Evolutionary conservation across 2,888 invertebrate genomes (phyloP), one percentile per base, ranked within the genome.

Genomic region (Clostera curtula): DNA sequence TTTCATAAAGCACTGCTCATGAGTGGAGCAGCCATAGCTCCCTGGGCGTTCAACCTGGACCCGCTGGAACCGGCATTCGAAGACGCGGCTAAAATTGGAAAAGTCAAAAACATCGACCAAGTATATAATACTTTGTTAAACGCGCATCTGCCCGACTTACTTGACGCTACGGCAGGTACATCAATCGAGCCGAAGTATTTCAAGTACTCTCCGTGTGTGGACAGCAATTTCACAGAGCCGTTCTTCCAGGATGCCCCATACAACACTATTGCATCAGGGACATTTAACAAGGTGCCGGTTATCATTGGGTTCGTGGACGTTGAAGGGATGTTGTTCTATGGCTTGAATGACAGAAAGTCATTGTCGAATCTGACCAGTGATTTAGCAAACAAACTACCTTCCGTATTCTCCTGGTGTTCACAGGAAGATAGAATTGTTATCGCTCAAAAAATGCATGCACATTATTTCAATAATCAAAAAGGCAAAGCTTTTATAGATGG

Each of bases 1-100:
- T 83, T 79, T 29, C 82, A 83, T 36, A 79, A 77, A 55, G 60
- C 64, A 2, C 67, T 82, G 14, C 47, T 82, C 2, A 54, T 80
- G 43, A 83, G 82, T 22, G 82, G 82, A 3, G 57, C 63, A 0
- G 56, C 70, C 2, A 30, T 80, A 1, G 46, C 72, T 0, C 63
- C 80, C 0, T 82, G 82, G 80, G 70, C 80, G 5, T 75, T 71
- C 32, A 80, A 79, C 25, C 7, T 57, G 1, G 73, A 76, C 12
- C 62, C 67, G 1, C 26, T 50, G 3, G 48, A 32, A 14, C 47
- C 69, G 3, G 61, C 71, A 0, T 45, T 64, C 12, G 44, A 62
- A 43, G 82, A 82, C 25, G 72, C 70, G 3, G 47, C 40, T 2
- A 77, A 73, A 56, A 45, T 80, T 1, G 49, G 55, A 25, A 23